Conservation (phyloP, 1,140 invertebrate genomes). For the Holotrichia oblita region DNA sequence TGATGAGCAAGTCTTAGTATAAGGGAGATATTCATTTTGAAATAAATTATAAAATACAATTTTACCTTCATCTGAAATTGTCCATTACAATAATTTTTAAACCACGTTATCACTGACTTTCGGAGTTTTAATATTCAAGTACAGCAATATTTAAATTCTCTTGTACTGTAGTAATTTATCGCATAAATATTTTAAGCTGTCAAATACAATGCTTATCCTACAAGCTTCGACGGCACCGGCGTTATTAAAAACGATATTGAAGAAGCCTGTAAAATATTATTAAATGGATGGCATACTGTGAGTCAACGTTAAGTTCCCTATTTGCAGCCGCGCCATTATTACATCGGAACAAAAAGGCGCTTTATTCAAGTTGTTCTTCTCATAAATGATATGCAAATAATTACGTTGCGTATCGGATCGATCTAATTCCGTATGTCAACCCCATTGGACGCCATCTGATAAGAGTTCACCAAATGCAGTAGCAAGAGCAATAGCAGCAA, state of each 20-base stretch:
- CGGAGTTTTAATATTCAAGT: too few species aligned
- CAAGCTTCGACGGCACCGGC: background rate
- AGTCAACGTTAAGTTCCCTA: background rate
- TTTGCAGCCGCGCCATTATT: background rate
- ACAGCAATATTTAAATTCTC: too few species aligned
- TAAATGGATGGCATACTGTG: background rate
- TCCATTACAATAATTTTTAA: too few species aligned
- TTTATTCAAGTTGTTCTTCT: slow-evolving; percentile 1
- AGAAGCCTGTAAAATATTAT: background rate
- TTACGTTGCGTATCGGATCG: slow-evolving; percentile 33
- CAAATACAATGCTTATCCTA: background rate
- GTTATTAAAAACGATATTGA: background rate
- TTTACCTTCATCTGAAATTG: too few species aligned
- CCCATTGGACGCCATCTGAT: slow-evolving; percentile 37
- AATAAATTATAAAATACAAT: too few species aligned
- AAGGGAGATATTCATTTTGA: too few species aligned
- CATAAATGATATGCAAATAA: slow-evolving; percentile 40
- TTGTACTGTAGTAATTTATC: too few species aligned
- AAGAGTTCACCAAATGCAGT: slow-evolving; percentile 26
- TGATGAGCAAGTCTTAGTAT: too few species aligned
- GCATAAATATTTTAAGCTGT: too few species aligned
- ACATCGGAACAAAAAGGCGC: background rate
- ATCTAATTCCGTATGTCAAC: slow-evolving; percentile 39
- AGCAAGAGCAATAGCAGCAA: slow-evolving; percentile 22
- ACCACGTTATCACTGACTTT: too few species aligned